Conservation (phyloP, 1,140 invertebrate species). For the Apis cerana region DNA sequence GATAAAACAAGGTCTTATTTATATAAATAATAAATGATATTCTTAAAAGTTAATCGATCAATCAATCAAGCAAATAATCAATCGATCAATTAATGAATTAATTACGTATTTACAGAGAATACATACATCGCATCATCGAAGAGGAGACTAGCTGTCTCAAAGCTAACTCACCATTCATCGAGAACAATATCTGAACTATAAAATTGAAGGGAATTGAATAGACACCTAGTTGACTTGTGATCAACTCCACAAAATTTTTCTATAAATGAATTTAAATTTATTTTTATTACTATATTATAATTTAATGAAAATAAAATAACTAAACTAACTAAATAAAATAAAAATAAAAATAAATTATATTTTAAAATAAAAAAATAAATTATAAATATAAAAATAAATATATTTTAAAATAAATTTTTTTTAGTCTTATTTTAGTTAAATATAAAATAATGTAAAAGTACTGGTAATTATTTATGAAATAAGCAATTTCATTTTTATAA, state of each 20-base stretch:
- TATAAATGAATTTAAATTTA: constrained; percentile 53
- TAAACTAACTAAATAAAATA: not conserved
- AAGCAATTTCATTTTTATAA: no score
- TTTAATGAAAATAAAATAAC: constrained; percentile 7
- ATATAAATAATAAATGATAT: constrained; percentile 50
- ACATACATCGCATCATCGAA: constrained; percentile 75
- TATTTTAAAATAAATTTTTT: not conserved
- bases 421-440: not conserved
- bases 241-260: constrained; percentile 80
- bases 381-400: no score
- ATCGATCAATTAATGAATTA: constrained; percentile 78
- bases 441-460: not conserved
- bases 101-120: constrained; percentile 80
- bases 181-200: constrained; percentile 59
- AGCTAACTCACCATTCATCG: constrained; percentile 71
- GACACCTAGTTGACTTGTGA: constrained; percentile 71
- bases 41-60: constrained; percentile 39
- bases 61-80: constrained; percentile 55
- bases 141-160: constrained; percentile 52
- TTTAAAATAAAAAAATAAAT: no score
- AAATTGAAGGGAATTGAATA: constrained; percentile 69
- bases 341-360: not conserved
- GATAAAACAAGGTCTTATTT: constrained; percentile 24
- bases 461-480: no score
- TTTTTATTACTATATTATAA: not conserved